phyloP scores from a whole-genome alignment of 2,113 vertebrate species.

The Aviceda subcristata region DNA sequence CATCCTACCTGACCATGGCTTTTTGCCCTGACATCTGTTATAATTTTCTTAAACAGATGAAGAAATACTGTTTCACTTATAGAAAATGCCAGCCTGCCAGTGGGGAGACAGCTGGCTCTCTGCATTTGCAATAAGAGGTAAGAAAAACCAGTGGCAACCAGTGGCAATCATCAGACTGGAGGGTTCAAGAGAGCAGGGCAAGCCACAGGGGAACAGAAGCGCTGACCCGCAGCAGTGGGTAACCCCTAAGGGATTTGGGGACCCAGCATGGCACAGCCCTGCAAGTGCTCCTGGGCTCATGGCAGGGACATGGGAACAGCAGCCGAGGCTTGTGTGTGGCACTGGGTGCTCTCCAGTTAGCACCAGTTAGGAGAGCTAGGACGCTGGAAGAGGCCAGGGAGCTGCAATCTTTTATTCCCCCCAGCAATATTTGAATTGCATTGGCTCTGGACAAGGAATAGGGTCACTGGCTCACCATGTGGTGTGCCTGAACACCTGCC shows the following conservation, averaged over 20 bases:
- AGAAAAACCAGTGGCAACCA: not conserved
- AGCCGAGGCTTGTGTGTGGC: not conserved
- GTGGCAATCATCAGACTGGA: not conserved
- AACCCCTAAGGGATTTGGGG: not conserved
- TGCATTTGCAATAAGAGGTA: not conserved
- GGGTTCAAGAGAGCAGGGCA: not conserved
- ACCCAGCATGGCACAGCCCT: fast-evolving
- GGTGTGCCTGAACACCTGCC: not conserved
- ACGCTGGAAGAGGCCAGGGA: not conserved
- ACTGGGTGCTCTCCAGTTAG: not conserved
- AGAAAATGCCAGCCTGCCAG: not conserved
- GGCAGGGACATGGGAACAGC: not conserved
- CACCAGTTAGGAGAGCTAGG: not conserved
- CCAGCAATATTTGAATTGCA: not conserved
- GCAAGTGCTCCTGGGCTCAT: not conserved
- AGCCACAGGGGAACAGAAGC: not conserved
- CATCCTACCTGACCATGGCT: not conserved
- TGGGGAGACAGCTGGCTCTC: not conserved
- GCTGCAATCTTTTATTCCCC: not conserved
- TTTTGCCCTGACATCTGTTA: not conserved
- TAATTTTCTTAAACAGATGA: not conserved
- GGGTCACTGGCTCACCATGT: not conserved
- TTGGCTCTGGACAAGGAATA: not conserved
- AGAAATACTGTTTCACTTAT: not conserved
- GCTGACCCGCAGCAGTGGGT: not conserved